phyloP scores from a whole-genome alignment of 2,888 invertebrate species.

The Axea sp. region DNA sequence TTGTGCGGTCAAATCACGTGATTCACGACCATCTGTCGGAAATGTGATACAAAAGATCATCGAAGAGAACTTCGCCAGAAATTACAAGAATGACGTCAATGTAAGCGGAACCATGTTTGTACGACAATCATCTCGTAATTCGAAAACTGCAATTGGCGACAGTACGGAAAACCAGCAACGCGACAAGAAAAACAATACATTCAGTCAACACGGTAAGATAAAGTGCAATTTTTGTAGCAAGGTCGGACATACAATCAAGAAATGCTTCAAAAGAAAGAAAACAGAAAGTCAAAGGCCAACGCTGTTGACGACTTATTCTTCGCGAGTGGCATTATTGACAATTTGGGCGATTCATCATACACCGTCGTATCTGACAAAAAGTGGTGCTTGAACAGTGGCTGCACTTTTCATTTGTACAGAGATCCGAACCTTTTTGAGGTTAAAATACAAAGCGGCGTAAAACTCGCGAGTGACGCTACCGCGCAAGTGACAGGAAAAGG shows the following conservation, averaged over 20 bases:
- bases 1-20: constrained; percentile 41
- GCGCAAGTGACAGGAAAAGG: no score
- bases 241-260: constrained; percentile 2
- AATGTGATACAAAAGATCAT: background rate
- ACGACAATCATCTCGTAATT: background rate
- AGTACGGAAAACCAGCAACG: background rate
- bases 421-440: no score
- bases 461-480: background rate
- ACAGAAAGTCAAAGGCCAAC: no score
- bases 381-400: no score
- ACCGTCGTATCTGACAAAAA: no score
- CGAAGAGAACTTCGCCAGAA: background rate
- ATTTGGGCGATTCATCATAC: no score
- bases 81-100: background rate
- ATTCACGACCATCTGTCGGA: constrained; percentile 33
- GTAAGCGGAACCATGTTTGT: background rate
- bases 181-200: no score
- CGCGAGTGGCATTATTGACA: no score
- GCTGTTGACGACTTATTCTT: no score
- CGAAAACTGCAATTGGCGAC: background rate
- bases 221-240: constrained; percentile 29
- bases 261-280: constrained; percentile 2
- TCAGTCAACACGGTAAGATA: no score
- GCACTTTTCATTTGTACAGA: no score
- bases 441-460: background rate